Evolutionary conservation across 2,113 vertebrate species (phyloP).

Genomic region (Gnathonemus echidnorhynchus): DNA sequence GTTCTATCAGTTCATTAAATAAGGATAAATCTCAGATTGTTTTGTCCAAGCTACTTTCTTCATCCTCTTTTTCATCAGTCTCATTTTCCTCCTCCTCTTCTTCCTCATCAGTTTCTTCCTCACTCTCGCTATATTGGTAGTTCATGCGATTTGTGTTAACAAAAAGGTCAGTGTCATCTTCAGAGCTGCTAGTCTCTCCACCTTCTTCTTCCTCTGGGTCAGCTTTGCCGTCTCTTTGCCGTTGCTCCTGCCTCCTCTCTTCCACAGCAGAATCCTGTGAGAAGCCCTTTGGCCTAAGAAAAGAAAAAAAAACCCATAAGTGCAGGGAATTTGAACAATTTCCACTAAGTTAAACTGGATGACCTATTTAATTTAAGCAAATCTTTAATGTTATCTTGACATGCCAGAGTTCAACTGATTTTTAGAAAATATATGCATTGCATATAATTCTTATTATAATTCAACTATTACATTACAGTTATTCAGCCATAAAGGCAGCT

Average conservation of each 20-base stretch:
- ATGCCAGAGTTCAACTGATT: background rate
- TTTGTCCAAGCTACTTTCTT: constrained; percentile 19
- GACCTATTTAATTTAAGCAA: background rate
- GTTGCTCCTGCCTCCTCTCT: constrained; percentile 28
- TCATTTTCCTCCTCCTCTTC: constrained; percentile 36
- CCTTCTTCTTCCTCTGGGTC: constrained; percentile 31
- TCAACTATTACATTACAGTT: background rate
- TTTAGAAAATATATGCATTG: background rate
- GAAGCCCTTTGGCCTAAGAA: constrained; percentile 55
- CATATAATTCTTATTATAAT: background rate
- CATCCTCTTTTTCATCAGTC: background rate
- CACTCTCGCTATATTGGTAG: constrained; percentile 71
- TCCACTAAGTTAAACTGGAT: background rate
- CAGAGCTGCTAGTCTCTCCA: constrained; percentile 52
- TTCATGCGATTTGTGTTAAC: constrained; percentile 79
- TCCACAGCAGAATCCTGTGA: constrained; percentile 19
- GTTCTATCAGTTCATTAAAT: background rate
- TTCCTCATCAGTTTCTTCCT: constrained; percentile 49
- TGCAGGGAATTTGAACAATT: background rate
- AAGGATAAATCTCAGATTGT: background rate
- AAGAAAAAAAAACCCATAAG: background rate
- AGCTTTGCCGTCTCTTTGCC: constrained; percentile 17
- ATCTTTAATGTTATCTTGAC: background rate
- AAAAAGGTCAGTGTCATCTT: constrained; percentile 74
- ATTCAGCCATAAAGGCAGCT: background rate